Conservation (phyloP, 1,140 invertebrate species). For the Zaprionus kolodkinae region DNA sequence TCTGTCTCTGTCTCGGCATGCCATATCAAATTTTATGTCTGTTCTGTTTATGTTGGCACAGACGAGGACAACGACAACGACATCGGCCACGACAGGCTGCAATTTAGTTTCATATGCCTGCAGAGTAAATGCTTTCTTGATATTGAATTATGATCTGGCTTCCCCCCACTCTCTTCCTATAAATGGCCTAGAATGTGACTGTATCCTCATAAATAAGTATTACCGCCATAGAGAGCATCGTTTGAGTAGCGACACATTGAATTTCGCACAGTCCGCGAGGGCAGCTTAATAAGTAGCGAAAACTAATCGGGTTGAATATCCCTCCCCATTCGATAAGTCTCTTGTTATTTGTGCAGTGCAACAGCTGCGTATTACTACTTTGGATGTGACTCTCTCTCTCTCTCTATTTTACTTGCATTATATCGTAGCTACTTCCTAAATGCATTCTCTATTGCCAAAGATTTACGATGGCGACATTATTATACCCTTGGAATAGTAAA, state of each 20-base stretch:
- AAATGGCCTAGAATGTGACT: slow-evolving; percentile 57
- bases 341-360: neutral
- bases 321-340: neutral
- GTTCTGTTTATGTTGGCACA: slow-evolving; percentile 61
- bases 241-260: neutral
- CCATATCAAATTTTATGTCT: slow-evolving; percentile 79
- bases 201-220: slow-evolving; percentile 57
- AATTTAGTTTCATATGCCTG: slow-evolving; percentile 77
- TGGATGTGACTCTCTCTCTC: neutral
- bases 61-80: slow-evolving; percentile 35
- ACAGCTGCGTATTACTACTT: neutral
- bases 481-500: too few relatives aligned
- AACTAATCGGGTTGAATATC: neutral
- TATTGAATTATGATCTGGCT: slow-evolving; percentile 76
- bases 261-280: neutral
- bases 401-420: neutral
- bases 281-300: neutral
- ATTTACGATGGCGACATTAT: neutral
- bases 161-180: slow-evolving; percentile 13
- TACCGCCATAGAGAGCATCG: neutral
- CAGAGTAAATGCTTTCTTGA: slow-evolving; percentile 68
- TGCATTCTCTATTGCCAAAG: neutral
- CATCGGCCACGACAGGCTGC: slow-evolving; percentile 40
- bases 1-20: slow-evolving; percentile 37
- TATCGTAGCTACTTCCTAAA: neutral